These are phyloP conservation scores for Epistrophe eligans DNA, from an alignment of 2,888 invertebrate species.

Conservation along the genomic window DNA sequence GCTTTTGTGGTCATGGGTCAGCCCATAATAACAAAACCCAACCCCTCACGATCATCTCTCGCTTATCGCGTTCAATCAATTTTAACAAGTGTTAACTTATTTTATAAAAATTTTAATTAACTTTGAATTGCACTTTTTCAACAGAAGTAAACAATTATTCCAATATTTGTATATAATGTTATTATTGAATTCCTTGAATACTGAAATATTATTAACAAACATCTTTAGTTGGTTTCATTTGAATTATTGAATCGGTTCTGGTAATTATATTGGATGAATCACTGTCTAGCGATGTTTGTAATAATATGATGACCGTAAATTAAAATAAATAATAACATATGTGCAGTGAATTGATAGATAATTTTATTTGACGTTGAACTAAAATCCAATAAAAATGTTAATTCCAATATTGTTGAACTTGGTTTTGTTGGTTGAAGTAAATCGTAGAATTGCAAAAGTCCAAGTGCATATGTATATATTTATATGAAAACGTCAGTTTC, in stretches of 20 bases:
- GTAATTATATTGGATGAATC: slow-evolving; percentile 55
- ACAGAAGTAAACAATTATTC: slow-evolving; percentile 11
- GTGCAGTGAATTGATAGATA: slow-evolving; percentile 8
- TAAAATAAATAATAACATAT: slow-evolving; percentile 7
- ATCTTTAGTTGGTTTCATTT: slow-evolving; percentile 27
- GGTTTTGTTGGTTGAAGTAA: neutral
- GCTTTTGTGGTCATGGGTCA: slow-evolving; percentile 54
- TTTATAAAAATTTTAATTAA: slow-evolving; percentile 54
- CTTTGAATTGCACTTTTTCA: slow-evolving; percentile 28
- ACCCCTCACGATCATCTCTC: slow-evolving; percentile 32
- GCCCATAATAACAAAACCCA: neutral
- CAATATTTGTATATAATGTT: neutral
- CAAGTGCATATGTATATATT: neutral
- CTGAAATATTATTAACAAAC: slow-evolving; percentile 24
- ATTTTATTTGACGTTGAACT: slow-evolving; percentile 48
- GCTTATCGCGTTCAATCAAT: slow-evolving; percentile 47
- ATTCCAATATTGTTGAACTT: slow-evolving; percentile 36
- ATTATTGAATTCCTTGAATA: slow-evolving; percentile 61
- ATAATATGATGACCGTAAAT: neutral
- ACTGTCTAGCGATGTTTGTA: neutral
- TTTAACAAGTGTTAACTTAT: slow-evolving; percentile 43
- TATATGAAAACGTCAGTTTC: slow-evolving; percentile 21
- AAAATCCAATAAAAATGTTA: slow-evolving; percentile 65
- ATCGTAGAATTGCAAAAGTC: slow-evolving; percentile 23
- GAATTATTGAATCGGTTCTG: slow-evolving; percentile 49